Evolutionary conservation across 2,888 invertebrate genomes (phyloP).

Genomic region (Rhagium mordax): DNA sequence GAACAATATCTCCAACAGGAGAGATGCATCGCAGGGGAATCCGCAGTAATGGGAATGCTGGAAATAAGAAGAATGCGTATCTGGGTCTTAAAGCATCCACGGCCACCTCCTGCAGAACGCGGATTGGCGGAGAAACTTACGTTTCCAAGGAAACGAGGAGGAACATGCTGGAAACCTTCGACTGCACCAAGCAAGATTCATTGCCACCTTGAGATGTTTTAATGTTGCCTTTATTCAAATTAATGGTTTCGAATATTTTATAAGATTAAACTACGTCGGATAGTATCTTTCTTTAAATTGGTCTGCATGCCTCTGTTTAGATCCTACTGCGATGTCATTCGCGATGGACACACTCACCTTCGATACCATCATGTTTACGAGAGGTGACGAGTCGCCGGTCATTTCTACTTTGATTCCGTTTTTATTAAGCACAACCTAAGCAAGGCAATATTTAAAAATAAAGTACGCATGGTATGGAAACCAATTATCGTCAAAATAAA

Average conservation of each 20-base stretch:
- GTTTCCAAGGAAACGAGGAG: constrained; percentile 70
- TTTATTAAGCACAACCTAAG: too few species aligned
- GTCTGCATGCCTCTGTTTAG: constrained; percentile 58
- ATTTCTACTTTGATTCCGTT: constrained; percentile 27
- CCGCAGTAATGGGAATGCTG: constrained; percentile 66
- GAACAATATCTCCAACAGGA: constrained; percentile 66
- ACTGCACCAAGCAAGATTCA: constrained; percentile 66
- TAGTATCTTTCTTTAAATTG: constrained; percentile 66
- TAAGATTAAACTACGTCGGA: constrained; percentile 66
- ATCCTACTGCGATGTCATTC: constrained; percentile 45
- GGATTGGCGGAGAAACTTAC: constrained; percentile 67
- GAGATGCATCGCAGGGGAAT: constrained; percentile 68
- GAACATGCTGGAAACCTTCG: constrained; percentile 66
- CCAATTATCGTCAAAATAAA: too few species aligned
- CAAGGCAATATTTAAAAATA: too few species aligned
- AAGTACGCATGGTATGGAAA: too few species aligned
- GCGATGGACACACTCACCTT: constrained; percentile 39
- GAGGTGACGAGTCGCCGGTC: constrained; percentile 21
- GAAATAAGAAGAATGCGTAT: constrained; percentile 66
- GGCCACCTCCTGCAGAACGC: constrained; percentile 66
- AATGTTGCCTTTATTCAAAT: constrained; percentile 71
- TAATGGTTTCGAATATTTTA: constrained; percentile 69
- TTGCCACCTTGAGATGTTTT: constrained; percentile 71
- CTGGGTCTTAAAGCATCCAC: constrained; percentile 67
- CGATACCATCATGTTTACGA: constrained; percentile 52